Percentiles rank a stretch among this genome's conserved stretches.
These are phyloP conservation scores for Drosophila hydei DNA, from an alignment of 1,140 invertebrate genomes.

Conservation along the genomic window DNA sequence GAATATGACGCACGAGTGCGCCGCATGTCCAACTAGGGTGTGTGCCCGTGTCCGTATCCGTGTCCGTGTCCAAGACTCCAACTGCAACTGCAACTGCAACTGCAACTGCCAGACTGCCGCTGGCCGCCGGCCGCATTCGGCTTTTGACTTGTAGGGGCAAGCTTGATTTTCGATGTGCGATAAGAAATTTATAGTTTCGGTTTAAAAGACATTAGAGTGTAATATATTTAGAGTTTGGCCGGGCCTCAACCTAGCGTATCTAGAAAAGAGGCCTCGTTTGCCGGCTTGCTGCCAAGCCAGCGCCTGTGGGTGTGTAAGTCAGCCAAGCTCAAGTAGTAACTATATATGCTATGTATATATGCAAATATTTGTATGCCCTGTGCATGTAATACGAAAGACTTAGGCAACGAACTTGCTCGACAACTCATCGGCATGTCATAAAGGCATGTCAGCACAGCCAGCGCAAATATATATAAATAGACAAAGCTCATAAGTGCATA, in stretches of 20 bases:
- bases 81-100: conserved; percentile 25
- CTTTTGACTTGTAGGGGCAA: conserved; percentile 69
- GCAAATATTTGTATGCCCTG: conserved; percentile 73
- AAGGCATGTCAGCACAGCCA: conserved; percentile 33
- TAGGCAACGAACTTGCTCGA: conserved; percentile 74
- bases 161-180: conserved; percentile 78
- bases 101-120: conserved; percentile 15
- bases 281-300: conserved; percentile 56
- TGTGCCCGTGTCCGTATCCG: conserved; percentile 47
- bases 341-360: conserved; percentile 41
- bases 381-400: conserved; percentile 58
- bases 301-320: conserved; percentile 67
- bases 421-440: conserved; percentile 58
- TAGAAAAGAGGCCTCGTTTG: conserved; percentile 44
- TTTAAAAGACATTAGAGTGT: conserved; percentile 80
- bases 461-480: neutral
- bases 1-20: conserved; percentile 78
- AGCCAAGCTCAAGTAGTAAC: conserved; percentile 24
- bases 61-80: conserved; percentile 19
- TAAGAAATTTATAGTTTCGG: conserved; percentile 81
- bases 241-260: conserved; percentile 46
- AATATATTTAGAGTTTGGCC: conserved; percentile 77
- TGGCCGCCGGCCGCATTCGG: conserved; percentile 52
- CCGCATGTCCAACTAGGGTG: conserved; percentile 69
- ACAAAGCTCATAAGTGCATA: neutral